Percentiles rank a stretch among this genome's conserved stretches.
phyloP scores from a whole-genome alignment of 2,113 vertebrate genomes.

The Synodontis membranacea region DNA sequence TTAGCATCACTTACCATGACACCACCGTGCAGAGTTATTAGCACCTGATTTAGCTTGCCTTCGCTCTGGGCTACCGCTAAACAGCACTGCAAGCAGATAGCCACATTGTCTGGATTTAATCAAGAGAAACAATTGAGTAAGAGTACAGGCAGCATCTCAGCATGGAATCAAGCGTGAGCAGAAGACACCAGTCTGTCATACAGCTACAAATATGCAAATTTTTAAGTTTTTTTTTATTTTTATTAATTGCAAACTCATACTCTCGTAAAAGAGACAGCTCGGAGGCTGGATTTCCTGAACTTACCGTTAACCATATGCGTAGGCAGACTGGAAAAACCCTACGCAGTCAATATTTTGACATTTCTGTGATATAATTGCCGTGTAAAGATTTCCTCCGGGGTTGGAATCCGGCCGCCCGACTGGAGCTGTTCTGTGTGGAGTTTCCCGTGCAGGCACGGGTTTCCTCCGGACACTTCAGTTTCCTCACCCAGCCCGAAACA shows the following conservation, averaged over 20 bases:
- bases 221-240: constrained; percentile 33
- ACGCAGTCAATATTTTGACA: not conserved
- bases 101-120: constrained; percentile 47
- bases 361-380: not conserved
- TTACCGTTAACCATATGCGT: not conserved
- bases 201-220: not conserved
- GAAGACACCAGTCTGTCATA: constrained; percentile 28
- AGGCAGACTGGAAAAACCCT: not conserved
- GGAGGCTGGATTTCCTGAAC: not conserved
- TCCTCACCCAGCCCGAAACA: too few relatives aligned
- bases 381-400: not conserved
- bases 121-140: constrained; percentile 25
- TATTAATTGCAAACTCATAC: constrained; percentile 1
- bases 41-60: constrained; percentile 34
- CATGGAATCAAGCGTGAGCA: constrained; percentile 27
- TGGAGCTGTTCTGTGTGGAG: too few relatives aligned
- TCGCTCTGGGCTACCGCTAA: not conserved
- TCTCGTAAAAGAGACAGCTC: constrained; percentile 2
- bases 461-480: too few relatives aligned
- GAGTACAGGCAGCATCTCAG: constrained; percentile 20
- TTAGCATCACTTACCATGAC: not conserved
- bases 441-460: too few relatives aligned
- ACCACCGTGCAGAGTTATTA: not conserved
- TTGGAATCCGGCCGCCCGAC: too few relatives aligned
- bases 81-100: constrained; percentile 19